Evolutionary conservation across 2,113 vertebrate genomes (phyloP).

Genomic region (Poeciliopsis turrubarensis): DNA sequence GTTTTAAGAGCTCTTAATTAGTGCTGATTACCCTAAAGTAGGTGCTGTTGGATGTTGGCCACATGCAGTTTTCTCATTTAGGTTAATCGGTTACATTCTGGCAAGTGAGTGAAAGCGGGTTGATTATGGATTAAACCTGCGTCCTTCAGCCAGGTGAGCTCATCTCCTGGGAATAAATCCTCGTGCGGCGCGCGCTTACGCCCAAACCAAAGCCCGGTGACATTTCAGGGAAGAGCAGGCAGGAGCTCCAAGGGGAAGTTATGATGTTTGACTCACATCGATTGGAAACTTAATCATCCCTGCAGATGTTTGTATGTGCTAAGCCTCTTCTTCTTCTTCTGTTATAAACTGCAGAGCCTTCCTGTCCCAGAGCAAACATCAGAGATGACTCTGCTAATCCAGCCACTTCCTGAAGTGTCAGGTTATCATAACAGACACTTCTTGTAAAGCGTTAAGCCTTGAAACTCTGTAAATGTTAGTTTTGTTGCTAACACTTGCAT

Average conservation of each 20-base stretch:
- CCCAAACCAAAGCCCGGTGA: slow-evolving; percentile 55
- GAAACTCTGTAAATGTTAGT: too few species aligned
- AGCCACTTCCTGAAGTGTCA: slow-evolving; percentile 16
- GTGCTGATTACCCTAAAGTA: background rate
- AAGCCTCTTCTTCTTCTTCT: background rate
- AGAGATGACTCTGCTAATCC: slow-evolving; percentile 31
- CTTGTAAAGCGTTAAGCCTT: background rate
- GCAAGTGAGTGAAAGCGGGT: slow-evolving; percentile 15
- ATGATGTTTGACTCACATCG: slow-evolving; percentile 18
- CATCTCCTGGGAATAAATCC: slow-evolving; percentile 75
- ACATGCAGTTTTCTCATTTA: slow-evolving; percentile 16
- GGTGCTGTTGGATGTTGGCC: slow-evolving; percentile 1
- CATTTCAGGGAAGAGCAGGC: slow-evolving; percentile 22
- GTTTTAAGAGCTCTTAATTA: too few species aligned
- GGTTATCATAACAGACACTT: slow-evolving; percentile 45
- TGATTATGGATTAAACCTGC: slow-evolving; percentile 36
- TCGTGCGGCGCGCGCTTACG: slow-evolving; percentile 35
- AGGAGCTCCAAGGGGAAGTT: slow-evolving; percentile 11
- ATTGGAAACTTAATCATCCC: slow-evolving; percentile 5
- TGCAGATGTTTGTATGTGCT: background rate
- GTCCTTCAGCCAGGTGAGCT: slow-evolving; percentile 62
- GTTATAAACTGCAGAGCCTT: background rate
- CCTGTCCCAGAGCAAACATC: slow-evolving; percentile 66
- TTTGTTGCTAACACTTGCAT: too few species aligned
- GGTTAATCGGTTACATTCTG: slow-evolving; percentile 40